A percentile compares a stretch with the other conserved stretches of the same genome.
phyloP scores from a whole-genome alignment of 2,888 invertebrate species.

The Odontothrips loti region DNA sequence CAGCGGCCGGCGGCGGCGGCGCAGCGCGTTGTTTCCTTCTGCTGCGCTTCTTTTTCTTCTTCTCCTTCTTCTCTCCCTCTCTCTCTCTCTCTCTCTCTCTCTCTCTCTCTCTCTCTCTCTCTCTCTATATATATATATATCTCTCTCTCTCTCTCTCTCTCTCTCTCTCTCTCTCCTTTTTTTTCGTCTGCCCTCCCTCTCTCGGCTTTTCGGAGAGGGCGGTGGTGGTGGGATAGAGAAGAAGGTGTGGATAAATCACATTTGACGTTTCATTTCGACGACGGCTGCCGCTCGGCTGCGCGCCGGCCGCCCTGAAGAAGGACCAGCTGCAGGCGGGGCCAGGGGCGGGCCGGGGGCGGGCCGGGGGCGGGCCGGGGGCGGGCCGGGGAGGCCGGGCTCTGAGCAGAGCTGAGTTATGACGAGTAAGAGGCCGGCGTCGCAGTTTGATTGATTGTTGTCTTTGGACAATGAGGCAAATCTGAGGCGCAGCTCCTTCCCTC shows the following conservation, averaged over 20 bases:
- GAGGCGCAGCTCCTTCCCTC: neutral
- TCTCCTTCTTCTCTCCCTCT: too few species aligned
- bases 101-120: too few species aligned
- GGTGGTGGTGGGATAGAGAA: neutral
- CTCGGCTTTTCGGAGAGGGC: neutral
- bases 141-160: too few species aligned
- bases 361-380: neutral
- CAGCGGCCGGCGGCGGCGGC: too few species aligned
- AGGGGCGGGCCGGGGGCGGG: neutral
- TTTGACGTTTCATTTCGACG: conserved; percentile 26
- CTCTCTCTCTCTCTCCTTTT: too few species aligned
- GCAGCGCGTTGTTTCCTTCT: too few species aligned
- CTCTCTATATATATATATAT: too few species aligned
- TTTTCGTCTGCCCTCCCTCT: too few species aligned
- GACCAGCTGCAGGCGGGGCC: neutral
- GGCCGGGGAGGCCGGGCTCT: neutral
- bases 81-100: too few species aligned
- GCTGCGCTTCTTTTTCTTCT: too few species aligned
- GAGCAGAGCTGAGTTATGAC: neutral
- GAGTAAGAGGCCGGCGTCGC: neutral
- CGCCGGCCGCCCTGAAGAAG: neutral
- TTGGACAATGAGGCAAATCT: conserved; percentile 22
- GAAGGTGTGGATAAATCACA: conserved; percentile 20
- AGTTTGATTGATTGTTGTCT: conserved; percentile 23
- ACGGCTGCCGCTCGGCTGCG: conserved; percentile 6